Evolutionary conservation across 2,888 invertebrate species (phyloP), one percentile per base, ranked within the genome.

Genomic region (Tigriopus californicus): DNA sequence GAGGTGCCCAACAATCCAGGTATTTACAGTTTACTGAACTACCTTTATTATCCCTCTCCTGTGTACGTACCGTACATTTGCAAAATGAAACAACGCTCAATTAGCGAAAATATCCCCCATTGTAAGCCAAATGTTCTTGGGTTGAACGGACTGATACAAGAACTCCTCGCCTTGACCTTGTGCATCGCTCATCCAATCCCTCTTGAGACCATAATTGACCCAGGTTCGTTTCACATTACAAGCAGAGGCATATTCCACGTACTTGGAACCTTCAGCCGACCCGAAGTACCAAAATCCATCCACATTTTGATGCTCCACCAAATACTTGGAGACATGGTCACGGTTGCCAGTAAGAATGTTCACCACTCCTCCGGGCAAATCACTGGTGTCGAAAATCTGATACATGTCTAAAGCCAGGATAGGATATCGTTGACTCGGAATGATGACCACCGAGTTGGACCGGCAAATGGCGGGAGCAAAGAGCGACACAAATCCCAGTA

Each of bases 81-180:
- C n/a, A n/a, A 44, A 44, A 44, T 60, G 58, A 60, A 59, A 42
- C 13, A 10, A 8, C 12, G 1, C 20, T 60, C 65, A 73, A 64
- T 73, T 73, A 18, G 73, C 72, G 67, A 70, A 73, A 18, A 72
- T 71, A 47, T 71, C 72, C 12, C 74, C 73, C 70, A 72, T 70
- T 11, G 72, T 73, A 4, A 73, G 67, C 72, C 72, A 73, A 60
- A 73, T 67, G 57, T 70, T 71, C 64, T 73, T 74, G 42, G 52
- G 61, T 61, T 71, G 69, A 6, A 68, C 66, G 1, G 71, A 66
- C 33, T 72, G 71, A 57, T 70, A 69, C 11, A 71, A 65, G 58
- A 72, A 71, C 64, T 73, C 72, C 53, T 70, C 69, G 2, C 71
- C 70, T 41, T 69, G 62, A 1, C 63, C 62, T 44, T 64, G 67